Conservation (phyloP, 2,113 vertebrate species). For the Junco hyemalis region DNA sequence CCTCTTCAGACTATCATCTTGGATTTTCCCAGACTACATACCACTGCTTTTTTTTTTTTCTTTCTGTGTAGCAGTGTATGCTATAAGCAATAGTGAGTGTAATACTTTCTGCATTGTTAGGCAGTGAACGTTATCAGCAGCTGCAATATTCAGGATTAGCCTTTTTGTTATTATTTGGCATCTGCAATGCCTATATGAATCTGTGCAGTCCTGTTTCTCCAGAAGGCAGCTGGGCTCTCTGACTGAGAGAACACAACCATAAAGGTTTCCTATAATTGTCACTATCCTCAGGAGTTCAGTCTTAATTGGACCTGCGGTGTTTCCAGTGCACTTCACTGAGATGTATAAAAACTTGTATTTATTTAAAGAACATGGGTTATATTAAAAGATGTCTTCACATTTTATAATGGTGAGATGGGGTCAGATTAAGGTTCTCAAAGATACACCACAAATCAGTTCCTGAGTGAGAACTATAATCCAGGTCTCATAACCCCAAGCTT, state of each 20-base stretch:
- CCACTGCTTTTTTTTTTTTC: background rate
- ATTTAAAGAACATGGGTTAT: background rate
- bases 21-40: background rate
- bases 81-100: slow-evolving; percentile 9
- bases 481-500: background rate
- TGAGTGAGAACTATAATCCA: background rate
- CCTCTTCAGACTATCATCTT: background rate
- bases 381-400: background rate
- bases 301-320: background rate
- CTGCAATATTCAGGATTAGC: slow-evolving; percentile 41
- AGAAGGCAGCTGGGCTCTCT: slow-evolving; percentile 29
- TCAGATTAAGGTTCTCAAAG: background rate
- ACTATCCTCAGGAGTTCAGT: background rate
- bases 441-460: background rate
- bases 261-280: background rate
- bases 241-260: background rate
- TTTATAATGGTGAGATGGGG: background rate
- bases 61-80: background rate
- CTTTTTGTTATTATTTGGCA: slow-evolving; percentile 35
- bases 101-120: slow-evolving; percentile 52
- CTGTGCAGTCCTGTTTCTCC: slow-evolving; percentile 32
- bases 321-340: background rate
- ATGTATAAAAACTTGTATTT: background rate
- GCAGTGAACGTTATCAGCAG: slow-evolving; percentile 32
- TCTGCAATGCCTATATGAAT: slow-evolving; percentile 10